Conservation (phyloP, 2,888 invertebrate genomes). For the Buathra laborator region DNA sequence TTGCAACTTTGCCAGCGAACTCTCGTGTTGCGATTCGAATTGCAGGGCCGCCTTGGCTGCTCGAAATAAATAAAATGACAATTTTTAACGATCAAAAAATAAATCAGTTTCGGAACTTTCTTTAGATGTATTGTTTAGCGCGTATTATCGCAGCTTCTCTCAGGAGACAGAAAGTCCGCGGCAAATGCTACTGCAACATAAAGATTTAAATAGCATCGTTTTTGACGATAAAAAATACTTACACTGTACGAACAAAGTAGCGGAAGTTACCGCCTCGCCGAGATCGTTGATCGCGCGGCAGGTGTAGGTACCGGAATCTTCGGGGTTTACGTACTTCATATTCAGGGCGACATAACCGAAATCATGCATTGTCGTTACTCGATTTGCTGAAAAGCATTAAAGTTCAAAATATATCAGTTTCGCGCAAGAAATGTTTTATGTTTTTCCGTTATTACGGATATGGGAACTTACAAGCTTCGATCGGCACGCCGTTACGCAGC, state of each 20-base stretch:
- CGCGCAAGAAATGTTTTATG: not conserved
- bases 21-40: constrained; percentile 95
- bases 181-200: constrained; percentile 35
- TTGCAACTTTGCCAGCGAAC: constrained; percentile 94
- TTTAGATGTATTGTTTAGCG: constrained; percentile 27
- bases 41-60: constrained; percentile 94
- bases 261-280: constrained; percentile 98
- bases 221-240: constrained; percentile 82
- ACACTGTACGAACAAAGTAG: constrained; percentile 95
- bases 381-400: constrained; percentile 88
- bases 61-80: constrained; percentile 75
- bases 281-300: constrained; percentile 96
- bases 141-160: constrained; percentile 27
- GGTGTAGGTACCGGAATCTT: constrained; percentile 98
- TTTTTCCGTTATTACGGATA: not conserved
- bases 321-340: constrained; percentile 97
- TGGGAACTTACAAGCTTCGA: constrained; percentile 92
- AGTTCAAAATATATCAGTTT: not conserved
- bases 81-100: constrained; percentile 33
- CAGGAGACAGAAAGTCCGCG: constrained; percentile 36
- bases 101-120: constrained; percentile 25
- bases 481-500: constrained; percentile 96
- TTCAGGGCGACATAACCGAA: constrained; percentile 98
- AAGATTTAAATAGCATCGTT: constrained; percentile 17
- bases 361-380: constrained; percentile 97